Base-by-base conservation (phyloP, 2,113 vertebrate genomes). In the Silurus meridionalis region DNA sequence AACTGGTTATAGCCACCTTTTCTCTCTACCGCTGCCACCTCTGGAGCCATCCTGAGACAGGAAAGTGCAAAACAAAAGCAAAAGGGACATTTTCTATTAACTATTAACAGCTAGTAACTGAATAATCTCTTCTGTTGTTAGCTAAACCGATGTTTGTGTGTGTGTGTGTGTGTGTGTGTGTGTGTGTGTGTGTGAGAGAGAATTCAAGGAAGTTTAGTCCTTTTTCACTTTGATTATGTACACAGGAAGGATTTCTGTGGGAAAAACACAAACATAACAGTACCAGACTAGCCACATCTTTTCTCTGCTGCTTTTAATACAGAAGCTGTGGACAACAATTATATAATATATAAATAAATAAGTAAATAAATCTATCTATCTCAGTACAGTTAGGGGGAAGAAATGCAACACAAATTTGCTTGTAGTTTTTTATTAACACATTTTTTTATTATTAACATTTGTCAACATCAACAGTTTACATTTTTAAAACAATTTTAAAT, bases 1-100 rank as follows among this genome's bases (percentile, higher is more conserved):
- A 94, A 86, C 67, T 95, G 94, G 0, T 95, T 95, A 90, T 95
- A 95, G 55, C 95, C 95, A 1, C 95, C 95, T 84, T 95, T 95
- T 89, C 94, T 94, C 79, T 95, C 95, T 90, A 95, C 95, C 0
- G 95, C 95, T 0, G 94, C 94, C 85, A 95, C 95, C 85, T 95
- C 94, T 0, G 95, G 95, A 0, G 95, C 94, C 94, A 95, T 95
- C 95, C 95, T 95, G 87, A 78, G n/a, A 15, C n/a, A 83, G 9
- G 11, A 75, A 58, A 15, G 28, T n/a, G 64, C 1, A 55, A 19
- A 66, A 66, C 5, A 4, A 63, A 82, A 6, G 2, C 28, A 9
- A 83, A 83, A 46, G 57, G 5, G 13, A 25, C 37, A 55, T 75
- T 10, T 37, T 71, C 14, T 48, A 57, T 57, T 1, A 80, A n/a